Evolutionary conservation across 2,888 invertebrate species (phyloP).

Genomic region (Rosalia funebris): DNA sequence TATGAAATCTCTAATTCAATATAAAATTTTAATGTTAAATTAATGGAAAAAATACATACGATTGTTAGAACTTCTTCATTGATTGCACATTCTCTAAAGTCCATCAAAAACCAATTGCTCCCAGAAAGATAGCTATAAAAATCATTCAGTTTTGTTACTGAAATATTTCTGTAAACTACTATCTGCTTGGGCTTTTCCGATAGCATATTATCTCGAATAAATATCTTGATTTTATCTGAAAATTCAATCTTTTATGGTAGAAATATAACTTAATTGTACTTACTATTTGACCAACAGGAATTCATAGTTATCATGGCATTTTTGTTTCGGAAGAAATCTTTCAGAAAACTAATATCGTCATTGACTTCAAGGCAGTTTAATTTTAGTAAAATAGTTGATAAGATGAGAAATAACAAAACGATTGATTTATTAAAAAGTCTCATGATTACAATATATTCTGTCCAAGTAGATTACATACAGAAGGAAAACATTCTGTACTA

Average conservation of each 20-base stretch:
- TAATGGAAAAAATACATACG: constrained; percentile 16
- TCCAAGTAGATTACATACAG: no score
- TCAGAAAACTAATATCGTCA: neutral
- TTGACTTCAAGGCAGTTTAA: neutral
- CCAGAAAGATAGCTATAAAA: constrained; percentile 21
- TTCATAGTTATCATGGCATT: neutral
- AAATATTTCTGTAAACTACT: constrained; percentile 21
- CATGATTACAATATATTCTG: no score
- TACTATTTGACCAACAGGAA: neutral
- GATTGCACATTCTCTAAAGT: constrained; percentile 26
- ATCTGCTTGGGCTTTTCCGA: constrained; percentile 22
- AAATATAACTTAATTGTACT: neutral
- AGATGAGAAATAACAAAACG: no score
- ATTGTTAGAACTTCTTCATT: neutral
- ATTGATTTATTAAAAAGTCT: no score
- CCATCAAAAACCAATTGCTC: constrained; percentile 33
- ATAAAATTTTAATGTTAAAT: no score
- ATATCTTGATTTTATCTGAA: constrained; percentile 18
- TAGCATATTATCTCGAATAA: constrained; percentile 19
- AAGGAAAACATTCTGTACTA: no score
- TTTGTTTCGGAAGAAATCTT: neutral
- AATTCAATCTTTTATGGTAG: neutral
- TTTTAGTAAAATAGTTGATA: neutral
- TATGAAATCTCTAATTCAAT: no score
- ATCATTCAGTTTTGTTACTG: constrained; percentile 2